A percentile compares a stretch with the other conserved stretches of the same genome.
phyloP scores from a whole-genome alignment of 1,140 invertebrate species.

The Delia radicum region DNA sequence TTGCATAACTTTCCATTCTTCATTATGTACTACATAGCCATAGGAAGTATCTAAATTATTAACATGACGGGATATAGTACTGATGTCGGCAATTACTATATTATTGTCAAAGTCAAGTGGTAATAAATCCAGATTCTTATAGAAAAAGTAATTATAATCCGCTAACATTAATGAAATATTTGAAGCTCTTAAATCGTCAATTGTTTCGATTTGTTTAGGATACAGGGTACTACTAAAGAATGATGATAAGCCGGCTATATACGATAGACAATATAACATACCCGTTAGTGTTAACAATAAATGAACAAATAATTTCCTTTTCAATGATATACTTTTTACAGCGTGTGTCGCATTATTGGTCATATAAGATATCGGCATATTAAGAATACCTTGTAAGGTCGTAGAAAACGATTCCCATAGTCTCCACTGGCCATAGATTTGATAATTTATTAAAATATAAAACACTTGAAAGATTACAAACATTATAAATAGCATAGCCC shows the following conservation, averaged over 20 bases:
- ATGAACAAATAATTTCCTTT: neutral
- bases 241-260: neutral
- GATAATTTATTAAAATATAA: neutral
- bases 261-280: neutral
- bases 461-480: neutral
- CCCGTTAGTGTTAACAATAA: neutral
- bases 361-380: neutral
- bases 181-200: neutral
- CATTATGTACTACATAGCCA: conserved; percentile 44
- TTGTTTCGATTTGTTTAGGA: neutral
- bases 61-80: conserved; percentile 31
- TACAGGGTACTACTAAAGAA: neutral
- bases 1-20: conserved; percentile 32
- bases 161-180: neutral
- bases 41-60: conserved; percentile 38
- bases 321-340: neutral
- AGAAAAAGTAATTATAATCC: neutral
- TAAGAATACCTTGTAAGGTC: neutral
- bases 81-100: neutral
- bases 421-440: neutral
- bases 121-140: neutral
- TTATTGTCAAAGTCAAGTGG: neutral
- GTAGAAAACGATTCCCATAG: neutral
- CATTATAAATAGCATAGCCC: neutral
- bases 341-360: neutral